phyloP scores from a whole-genome alignment of 2,113 vertebrate genomes.

The Formicarius rufipectus region DNA sequence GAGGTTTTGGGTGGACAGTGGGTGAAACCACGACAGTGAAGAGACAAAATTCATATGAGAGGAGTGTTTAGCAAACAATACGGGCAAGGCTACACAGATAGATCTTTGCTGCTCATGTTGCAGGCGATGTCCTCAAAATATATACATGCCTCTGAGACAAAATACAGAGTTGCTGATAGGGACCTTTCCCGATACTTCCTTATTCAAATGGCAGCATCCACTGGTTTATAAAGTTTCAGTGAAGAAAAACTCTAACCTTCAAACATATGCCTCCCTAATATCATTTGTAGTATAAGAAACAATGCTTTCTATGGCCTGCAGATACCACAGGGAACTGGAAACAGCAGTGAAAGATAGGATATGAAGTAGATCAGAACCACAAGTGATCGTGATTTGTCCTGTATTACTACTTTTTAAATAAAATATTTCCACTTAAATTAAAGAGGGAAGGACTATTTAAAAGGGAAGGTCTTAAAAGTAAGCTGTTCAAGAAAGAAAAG shows the following conservation, averaged over 20 bases:
- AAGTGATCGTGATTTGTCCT: not conserved
- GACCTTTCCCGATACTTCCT: not conserved
- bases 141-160: rapidly evolving
- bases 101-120: not conserved
- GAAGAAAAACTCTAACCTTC: not conserved
- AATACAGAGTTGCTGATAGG: not conserved
- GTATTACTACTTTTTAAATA: not conserved
- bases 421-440: not conserved
- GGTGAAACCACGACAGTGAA: no score
- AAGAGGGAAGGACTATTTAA: not conserved
- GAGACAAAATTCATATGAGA: not conserved
- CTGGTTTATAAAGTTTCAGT: not conserved
- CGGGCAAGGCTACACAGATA: rapidly evolving
- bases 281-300: not conserved
- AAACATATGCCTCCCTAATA: not conserved
- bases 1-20: no score
- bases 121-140: not conserved
- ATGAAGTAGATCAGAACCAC: not conserved
- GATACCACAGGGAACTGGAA: not conserved
- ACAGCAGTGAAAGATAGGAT: not conserved
- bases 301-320: not conserved
- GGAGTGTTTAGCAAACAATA: rapidly evolving
- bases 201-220: not conserved
- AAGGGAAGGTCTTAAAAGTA: not conserved
- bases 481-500: not conserved